Evolutionary conservation across 1,140 invertebrate species (phyloP).

Genomic region (Leucophenga varia): DNA sequence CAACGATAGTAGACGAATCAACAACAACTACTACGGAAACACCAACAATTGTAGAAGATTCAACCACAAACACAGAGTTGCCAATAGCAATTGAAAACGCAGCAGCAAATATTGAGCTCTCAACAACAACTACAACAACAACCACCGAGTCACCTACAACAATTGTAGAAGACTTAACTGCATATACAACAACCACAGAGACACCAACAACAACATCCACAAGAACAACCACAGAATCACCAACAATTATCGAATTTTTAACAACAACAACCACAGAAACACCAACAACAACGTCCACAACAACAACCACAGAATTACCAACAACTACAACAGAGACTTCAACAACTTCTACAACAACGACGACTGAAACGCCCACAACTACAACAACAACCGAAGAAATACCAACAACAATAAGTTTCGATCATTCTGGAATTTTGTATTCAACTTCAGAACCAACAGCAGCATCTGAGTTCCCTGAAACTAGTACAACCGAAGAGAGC

Average conservation of each 20-base stretch:
- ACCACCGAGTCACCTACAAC: conserved; percentile 5
- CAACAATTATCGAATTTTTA: background rate
- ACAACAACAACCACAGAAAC: background rate
- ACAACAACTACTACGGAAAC: too few relatives aligned
- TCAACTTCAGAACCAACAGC: background rate
- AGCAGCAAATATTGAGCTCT: background rate
- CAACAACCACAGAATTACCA: conserved; percentile 4
- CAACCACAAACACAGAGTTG: background rate
- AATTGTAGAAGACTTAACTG: background rate
- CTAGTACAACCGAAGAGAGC: too few relatives aligned
- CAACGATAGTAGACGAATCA: background rate
- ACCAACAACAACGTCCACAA: conserved; percentile 1
- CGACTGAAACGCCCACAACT: background rate
- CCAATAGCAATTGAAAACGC: background rate
- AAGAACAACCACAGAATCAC: background rate
- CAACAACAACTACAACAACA: background rate
- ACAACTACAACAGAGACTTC: background rate
- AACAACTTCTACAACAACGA: background rate
- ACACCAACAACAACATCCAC: background rate
- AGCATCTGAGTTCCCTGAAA: background rate
- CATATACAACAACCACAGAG: background rate
- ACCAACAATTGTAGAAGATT: background rate
- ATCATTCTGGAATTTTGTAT: background rate
- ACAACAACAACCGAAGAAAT: conserved; percentile 2
- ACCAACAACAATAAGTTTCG: background rate